Evolutionary conservation across 2,888 invertebrate species (phyloP), one percentile per base, ranked within the genome.

Genomic region (Morpho achilles): DNA sequence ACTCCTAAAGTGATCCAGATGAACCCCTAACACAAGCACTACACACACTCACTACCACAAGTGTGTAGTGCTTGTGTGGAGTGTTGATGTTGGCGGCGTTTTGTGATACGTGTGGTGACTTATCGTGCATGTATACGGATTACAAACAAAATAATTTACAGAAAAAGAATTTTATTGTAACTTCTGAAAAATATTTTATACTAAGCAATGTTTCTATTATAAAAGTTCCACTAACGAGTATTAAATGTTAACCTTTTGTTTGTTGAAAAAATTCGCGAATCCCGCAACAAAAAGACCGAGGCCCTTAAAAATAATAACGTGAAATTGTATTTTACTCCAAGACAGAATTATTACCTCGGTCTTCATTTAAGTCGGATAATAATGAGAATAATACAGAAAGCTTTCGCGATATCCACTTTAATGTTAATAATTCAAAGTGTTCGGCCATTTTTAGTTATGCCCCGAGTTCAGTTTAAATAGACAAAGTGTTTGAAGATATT

Each of bases 401-500:
- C 64, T 67, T 65, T 54, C 48, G 63, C 65, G 60, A 68, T 70
- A 65, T 68, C 65, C 69, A 61, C 69, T 68, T 68, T 71, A 68
- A 70, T 66, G 71, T 75, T 76, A 74, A 74, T 74, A 73, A 75
- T 76, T 74, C 71, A 72, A 64, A 64, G 66, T 62, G 57, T 67
- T 69, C 69, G 68, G 66, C 68, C 68, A 67, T 67, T 70, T 70
- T 71, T 66, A 60, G 61, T 68, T 69, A 70, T 67, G 69, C 67
- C 61, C 60, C 58, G 67, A 58, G 64, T 56, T 58, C 63, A 60
- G 62, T 66, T 69, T 67, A 68, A 69, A 70, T 69, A 68, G 69
- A 70, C 69, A 70, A 64, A 64, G 67, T 68, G 66, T 70, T 71
- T 71, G 67, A 68, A 63, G 64, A 65, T 67, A 66, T 64, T 62